These are phyloP conservation scores for Pammene fasciana DNA, from an alignment of 2,888 invertebrate genomes.

Conservation along the genomic window DNA sequence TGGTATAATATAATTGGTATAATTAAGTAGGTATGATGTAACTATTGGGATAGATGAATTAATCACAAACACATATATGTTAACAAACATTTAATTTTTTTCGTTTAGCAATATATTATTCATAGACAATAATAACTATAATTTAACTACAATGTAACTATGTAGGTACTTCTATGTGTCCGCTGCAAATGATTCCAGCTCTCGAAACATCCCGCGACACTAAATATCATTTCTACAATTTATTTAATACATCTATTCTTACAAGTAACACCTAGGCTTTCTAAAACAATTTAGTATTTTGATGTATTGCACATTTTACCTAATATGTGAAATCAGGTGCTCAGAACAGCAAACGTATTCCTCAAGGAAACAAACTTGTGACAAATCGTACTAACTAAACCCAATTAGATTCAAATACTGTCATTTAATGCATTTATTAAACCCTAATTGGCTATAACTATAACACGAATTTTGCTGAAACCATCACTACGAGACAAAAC, in stretches of 20 bases:
- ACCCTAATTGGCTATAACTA: slow-evolving; percentile 55
- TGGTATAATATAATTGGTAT: too few relatives aligned
- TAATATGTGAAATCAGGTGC: slow-evolving; percentile 50
- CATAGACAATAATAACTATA: slow-evolving; percentile 75
- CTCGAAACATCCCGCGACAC: slow-evolving; percentile 66
- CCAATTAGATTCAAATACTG: slow-evolving; percentile 50
- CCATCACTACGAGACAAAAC: slow-evolving; percentile 70
- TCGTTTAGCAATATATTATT: slow-evolving; percentile 82
- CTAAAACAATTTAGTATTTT: slow-evolving; percentile 63
- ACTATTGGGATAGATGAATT: slow-evolving; percentile 32
- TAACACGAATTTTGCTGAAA: slow-evolving; percentile 65
- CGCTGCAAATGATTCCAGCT: slow-evolving; percentile 51
- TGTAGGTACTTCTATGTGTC: slow-evolving; percentile 64
- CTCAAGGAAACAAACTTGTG: slow-evolving; percentile 42
- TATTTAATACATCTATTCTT: slow-evolving; percentile 61
- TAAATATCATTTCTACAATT: slow-evolving; percentile 67
- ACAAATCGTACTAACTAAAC: slow-evolving; percentile 48
- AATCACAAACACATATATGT: slow-evolving; percentile 60
- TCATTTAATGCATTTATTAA: slow-evolving; percentile 50
- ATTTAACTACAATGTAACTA: slow-evolving; percentile 76
- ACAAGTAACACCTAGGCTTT: slow-evolving; percentile 62
- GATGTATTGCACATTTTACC: slow-evolving; percentile 77
- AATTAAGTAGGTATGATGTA: too few relatives aligned
- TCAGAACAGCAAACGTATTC: slow-evolving; percentile 45
- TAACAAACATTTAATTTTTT: slow-evolving; percentile 83